These are phyloP conservation scores for Margaritifera margaritifera DNA, from an alignment of 2,888 invertebrate genomes.

Conservation along the genomic window DNA sequence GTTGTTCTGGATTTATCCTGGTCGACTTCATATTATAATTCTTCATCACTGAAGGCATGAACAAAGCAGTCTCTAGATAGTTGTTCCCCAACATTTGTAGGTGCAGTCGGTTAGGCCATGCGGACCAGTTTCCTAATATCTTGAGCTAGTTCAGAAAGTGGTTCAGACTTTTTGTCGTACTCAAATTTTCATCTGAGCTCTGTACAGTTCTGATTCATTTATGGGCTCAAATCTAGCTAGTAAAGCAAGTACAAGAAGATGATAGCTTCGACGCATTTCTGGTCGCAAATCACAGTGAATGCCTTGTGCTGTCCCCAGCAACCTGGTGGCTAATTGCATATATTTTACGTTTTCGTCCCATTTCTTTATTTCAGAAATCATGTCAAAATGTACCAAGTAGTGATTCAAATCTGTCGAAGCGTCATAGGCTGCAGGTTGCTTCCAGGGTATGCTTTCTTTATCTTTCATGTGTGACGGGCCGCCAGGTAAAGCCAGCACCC, in stretches of 20 bases:
- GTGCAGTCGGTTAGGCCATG: no score
- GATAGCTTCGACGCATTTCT: background rate
- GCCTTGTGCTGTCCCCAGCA: background rate
- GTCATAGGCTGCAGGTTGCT: conserved; percentile 3
- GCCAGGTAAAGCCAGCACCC: no score
- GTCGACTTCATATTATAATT: background rate
- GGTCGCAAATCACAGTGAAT: conserved; percentile 1
- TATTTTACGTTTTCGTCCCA: background rate
- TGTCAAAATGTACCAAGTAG: background rate
- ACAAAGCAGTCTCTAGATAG: background rate
- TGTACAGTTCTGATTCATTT: conserved; percentile 1
- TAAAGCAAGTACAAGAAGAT: background rate
- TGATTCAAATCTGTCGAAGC: background rate
- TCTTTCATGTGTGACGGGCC: no score
- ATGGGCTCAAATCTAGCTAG: background rate
- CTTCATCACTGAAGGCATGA: background rate
- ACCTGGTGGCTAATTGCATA: conserved; percentile 4
- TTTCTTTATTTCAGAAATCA: background rate
- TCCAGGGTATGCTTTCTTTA: background rate
- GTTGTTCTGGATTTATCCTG: background rate
- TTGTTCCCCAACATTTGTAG: no score
- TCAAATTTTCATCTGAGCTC: conserved; percentile 1
- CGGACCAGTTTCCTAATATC: no score
- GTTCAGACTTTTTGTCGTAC: background rate
- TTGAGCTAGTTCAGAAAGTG: no score